These are phyloP conservation scores for Saccostrea glomerata DNA, from an alignment of 1,140 invertebrate species.

Conservation along the genomic window DNA sequence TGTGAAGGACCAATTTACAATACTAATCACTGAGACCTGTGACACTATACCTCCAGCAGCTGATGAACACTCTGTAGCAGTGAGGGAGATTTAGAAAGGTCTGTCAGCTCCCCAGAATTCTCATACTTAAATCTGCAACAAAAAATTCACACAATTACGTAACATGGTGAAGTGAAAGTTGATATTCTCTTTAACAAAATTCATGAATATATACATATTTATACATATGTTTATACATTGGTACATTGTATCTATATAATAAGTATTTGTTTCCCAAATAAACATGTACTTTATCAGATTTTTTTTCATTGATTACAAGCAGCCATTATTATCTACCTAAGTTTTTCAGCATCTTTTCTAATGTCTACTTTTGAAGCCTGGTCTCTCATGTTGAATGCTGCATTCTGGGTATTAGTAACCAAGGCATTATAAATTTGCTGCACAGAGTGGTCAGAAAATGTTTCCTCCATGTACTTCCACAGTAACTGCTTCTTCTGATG, in stretches of 20 bases:
- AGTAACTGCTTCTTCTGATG: conserved; percentile 51
- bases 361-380: conserved; percentile 53
- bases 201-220: too few species aligned
- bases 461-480: conserved; percentile 52
- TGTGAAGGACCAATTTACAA: too few species aligned
- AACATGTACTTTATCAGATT: too few species aligned
- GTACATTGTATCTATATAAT: too few species aligned
- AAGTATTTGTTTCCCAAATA: too few species aligned
- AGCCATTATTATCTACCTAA: conserved; percentile 2
- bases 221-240: too few species aligned
- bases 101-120: conserved; percentile 59
- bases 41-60: conserved; percentile 60
- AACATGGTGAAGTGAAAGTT: neutral
- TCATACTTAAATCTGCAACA: conserved; percentile 69
- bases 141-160: neutral
- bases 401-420: conserved; percentile 30
- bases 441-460: conserved; percentile 35
- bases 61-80: conserved; percentile 68
- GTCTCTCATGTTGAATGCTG: conserved; percentile 47
- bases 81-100: conserved; percentile 60
- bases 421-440: conserved; percentile 38
- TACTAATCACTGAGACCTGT: neutral
- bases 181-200: too few species aligned
- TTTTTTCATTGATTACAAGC: too few species aligned
- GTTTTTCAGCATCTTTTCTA: conserved; percentile 48